Base-by-base conservation (phyloP, 2,797 vertebrate genomes). In the Myotis myotis region DNA sequence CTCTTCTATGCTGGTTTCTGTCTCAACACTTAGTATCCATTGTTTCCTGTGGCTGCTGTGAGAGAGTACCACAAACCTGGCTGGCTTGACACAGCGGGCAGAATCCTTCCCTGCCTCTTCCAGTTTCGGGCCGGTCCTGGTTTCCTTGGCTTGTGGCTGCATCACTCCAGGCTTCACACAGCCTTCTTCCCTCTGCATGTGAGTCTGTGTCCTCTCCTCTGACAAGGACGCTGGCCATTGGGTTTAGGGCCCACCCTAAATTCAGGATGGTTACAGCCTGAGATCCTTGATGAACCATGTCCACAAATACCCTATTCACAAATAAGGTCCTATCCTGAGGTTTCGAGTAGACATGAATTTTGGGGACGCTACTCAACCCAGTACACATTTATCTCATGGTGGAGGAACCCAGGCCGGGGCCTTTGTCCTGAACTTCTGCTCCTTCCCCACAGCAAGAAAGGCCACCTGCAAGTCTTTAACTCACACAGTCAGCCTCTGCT, bases 121-220 rank as follows among this genome's bases (percentile, higher is more conserved):
- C 51, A 11, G 20, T 17, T 17, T 53, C 74, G 0, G 20, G 20
- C 3, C 36, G 30, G 5, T 10, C 78, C 22, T 19, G 53, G 53
- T 6, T 38, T 36, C 33, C 74, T 8, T 6, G 60, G 87, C 28
- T 71, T 38, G 8, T 25, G 36, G 51, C 25, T 3, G 1, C 51
- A 3, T 19, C 38, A 0, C 64, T 62, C 55, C 16, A 0, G 0
- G 41, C 78, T 13, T 47, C 41, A 1, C 2, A 0, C 4, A 0
- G 7, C 16, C 10, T 20, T 33, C 80, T 70, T 68, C 30, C 55
- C 57, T 23, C 2, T 6, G 5, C 15, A 2, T 2, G 6, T 12
- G 28, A 10, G 17, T 85, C n/a, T 33, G 17, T 11, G 15, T 33
- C 64, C 28, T 13, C 57, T 10, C 57, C n/a, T 64, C 44, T 17